phyloP scores from a whole-genome alignment of 1,140 invertebrate genomes.

The Camponotus vicinus region DNA sequence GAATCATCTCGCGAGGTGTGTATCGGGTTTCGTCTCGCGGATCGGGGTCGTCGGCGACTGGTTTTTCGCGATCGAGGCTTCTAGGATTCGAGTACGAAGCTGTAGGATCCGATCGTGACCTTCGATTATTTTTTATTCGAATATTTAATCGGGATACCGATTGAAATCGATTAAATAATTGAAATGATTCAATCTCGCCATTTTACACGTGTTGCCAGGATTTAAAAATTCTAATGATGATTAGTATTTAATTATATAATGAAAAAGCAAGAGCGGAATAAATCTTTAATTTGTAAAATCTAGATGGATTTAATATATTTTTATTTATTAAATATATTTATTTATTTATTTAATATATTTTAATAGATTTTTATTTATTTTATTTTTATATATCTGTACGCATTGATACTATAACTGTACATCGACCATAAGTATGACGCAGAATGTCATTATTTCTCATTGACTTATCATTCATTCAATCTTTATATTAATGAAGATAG shows the following conservation, averaged over 20 bases:
- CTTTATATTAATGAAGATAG: not conserved
- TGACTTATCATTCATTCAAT: constrained; percentile 28
- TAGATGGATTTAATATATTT: not conserved
- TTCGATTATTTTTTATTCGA: not conserved
- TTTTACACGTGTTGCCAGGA: not conserved
- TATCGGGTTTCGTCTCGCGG: constrained; percentile 31
- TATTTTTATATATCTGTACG: too few relatives aligned
- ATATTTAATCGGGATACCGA: not conserved
- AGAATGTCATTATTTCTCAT: not conserved
- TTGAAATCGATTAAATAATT: not conserved
- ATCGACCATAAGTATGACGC: constrained; percentile 8
- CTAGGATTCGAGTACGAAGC: constrained; percentile 29
- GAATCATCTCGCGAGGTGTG: constrained; percentile 24
- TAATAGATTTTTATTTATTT: not conserved
- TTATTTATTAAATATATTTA: not conserved
- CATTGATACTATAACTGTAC: constrained; percentile 34
- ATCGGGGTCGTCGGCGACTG: constrained; percentile 38
- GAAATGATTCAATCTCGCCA: not conserved
- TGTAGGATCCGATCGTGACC: constrained; percentile 7
- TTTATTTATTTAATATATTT: not conserved
- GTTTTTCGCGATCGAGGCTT: constrained; percentile 43
- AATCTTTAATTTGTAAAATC: not conserved
- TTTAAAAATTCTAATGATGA: constrained; percentile 3
- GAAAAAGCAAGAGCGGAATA: not conserved
- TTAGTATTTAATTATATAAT: not conserved